Percentiles rank a stretch among this genome's conserved stretches.
Conservation (phyloP, 2,888 invertebrate genomes). For the Aphodius granarius region DNA sequence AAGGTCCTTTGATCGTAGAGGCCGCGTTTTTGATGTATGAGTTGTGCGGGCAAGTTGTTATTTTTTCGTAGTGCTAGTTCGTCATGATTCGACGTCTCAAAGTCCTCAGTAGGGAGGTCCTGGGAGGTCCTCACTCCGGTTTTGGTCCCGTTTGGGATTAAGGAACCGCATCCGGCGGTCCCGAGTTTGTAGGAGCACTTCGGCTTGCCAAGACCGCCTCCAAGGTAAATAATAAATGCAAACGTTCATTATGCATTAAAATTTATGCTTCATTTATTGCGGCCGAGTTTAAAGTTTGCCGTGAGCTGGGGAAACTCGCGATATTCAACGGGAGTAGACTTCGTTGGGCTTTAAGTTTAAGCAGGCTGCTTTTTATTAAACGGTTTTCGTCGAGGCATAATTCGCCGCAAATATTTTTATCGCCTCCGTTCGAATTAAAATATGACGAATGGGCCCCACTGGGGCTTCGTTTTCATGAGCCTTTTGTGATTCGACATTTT, state of each 20-base stretch:
- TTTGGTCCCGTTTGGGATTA: slow-evolving; percentile 1
- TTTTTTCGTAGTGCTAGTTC: background rate
- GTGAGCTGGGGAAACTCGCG: background rate
- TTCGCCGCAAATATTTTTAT: background rate
- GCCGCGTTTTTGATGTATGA: background rate
- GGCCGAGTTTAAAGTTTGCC: slow-evolving; percentile 27
- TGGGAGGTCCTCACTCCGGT: background rate
- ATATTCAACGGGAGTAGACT: background rate
- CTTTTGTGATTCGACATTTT: background rate
- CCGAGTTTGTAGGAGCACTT: slow-evolving; percentile 21
- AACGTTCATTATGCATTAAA: slow-evolving; percentile 40
- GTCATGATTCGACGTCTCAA: background rate
- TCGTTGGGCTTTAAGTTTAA: background rate
- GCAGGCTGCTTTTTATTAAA: background rate
- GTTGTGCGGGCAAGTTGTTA: background rate
- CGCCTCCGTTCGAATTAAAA: background rate
- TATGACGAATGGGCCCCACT: background rate
- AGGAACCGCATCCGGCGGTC: slow-evolving; percentile 11
- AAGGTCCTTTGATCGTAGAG: background rate
- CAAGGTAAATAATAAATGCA: slow-evolving; percentile 38
- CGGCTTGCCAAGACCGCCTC: slow-evolving; percentile 21
- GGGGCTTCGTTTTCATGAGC: background rate
- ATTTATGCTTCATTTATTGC: slow-evolving; percentile 40
- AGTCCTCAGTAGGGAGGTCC: background rate
- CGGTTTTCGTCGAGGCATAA: background rate